These are phyloP conservation scores for Brachirus orientalis DNA, from an alignment of 2,113 vertebrate genomes.

Conservation along the genomic window DNA sequence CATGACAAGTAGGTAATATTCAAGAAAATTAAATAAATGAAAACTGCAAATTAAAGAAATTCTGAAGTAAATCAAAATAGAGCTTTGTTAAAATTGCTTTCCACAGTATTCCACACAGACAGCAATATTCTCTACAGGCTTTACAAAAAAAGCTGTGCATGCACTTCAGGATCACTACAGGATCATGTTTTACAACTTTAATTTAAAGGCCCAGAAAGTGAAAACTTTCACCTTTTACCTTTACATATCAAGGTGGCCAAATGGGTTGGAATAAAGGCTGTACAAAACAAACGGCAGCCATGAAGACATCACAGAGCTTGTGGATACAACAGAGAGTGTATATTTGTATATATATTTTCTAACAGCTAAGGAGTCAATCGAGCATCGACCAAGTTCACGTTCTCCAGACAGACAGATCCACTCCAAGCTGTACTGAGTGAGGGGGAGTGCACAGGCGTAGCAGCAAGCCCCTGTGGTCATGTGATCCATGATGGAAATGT, in stretches of 20 bases:
- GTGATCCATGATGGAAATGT: constrained; percentile 31
- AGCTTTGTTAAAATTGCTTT: constrained; percentile 24
- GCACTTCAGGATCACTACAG: constrained; percentile 42
- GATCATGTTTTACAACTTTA: constrained; percentile 57
- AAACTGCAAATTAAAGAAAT: too few species aligned
- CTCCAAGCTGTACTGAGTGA: constrained; percentile 20
- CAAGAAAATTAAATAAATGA: too few species aligned
- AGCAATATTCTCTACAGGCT: neutral
- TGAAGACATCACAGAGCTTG: too few species aligned
- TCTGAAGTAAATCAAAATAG: too few species aligned
- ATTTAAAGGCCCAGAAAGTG: constrained; percentile 56
- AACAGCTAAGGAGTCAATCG: constrained; percentile 71
- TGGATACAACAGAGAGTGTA: too few species aligned
- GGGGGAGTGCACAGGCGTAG: constrained; percentile 20
- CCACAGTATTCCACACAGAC: constrained; percentile 32
- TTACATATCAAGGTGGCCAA: constrained; percentile 53
- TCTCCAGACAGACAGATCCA: constrained; percentile 47
- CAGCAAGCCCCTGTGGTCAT: constrained; percentile 6
- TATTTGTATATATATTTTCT: too few species aligned
- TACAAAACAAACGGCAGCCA: constrained; percentile 50
- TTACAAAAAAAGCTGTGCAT: constrained; percentile 18
- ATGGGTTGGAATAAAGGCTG: constrained; percentile 27
- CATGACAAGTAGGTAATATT: too few species aligned
- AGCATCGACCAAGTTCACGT: constrained; percentile 53
- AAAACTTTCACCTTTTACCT: constrained; percentile 52